These are phyloP conservation scores for Eurypyga helias DNA, from an alignment of 2,113 vertebrate genomes.

Conservation along the genomic window DNA sequence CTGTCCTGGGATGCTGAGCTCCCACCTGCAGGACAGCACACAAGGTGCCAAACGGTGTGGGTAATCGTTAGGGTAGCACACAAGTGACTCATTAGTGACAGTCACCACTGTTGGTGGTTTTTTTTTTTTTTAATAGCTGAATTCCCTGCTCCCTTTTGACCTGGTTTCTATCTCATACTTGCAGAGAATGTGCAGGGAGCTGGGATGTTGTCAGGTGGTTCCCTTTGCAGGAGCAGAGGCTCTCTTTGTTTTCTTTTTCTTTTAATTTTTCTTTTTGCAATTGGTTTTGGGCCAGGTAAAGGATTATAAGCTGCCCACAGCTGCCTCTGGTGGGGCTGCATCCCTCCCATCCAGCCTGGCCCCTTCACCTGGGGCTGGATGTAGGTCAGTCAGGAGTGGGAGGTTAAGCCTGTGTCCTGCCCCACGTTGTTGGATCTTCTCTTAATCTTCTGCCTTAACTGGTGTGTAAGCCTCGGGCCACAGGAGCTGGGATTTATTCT, in stretches of 20 bases:
- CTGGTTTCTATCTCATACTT: background rate
- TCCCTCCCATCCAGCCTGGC: background rate
- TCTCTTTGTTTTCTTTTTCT: too few relatives aligned
- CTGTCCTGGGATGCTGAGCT: background rate
- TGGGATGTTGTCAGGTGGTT: rapidly evolving
- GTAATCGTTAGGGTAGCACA: background rate
- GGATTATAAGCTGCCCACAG: background rate
- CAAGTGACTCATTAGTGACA: conserved; percentile 37
- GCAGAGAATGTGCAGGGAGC: background rate
- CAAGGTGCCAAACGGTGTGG: background rate
- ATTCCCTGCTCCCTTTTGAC: background rate
- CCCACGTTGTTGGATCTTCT: background rate
- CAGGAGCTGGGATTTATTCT: background rate
- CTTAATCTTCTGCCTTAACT: conserved; percentile 1
- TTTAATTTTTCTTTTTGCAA: too few relatives aligned
- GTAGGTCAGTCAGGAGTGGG: conserved; percentile 28
- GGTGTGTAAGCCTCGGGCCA: background rate
- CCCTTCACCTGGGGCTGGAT: background rate
- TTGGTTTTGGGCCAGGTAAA: background rate
- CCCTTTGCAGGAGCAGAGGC: background rate
- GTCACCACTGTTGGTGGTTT: background rate
- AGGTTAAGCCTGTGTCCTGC: background rate
- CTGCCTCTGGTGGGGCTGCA: background rate
- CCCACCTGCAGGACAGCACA: background rate
- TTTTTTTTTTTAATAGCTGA: background rate